Evolutionary conservation across 2,113 vertebrate species (phyloP), one percentile per base, ranked within the genome.

Genomic region (Penelope pileata): DNA sequence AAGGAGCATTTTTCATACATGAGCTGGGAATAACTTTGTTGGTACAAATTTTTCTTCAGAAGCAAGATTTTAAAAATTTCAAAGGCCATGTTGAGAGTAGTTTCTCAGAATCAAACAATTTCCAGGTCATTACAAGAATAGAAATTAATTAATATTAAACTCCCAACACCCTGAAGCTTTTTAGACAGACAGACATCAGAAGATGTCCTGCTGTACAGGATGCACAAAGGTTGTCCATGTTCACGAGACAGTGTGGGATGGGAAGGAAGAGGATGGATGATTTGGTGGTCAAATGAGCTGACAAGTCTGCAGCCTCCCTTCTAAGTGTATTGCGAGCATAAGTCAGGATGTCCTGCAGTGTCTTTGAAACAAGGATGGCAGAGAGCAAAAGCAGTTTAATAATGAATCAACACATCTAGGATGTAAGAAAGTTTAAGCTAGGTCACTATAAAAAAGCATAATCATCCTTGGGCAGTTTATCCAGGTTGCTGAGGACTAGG

Each of bases 61-160:
- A 79, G 9, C 0, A 4, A 76, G 64, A 77, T 77, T 77, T 76
- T 69, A 60, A 22, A 62, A 48, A 83, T 90, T 69, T 42, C 45
- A 74, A 85, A 86, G 64, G 68, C 73, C 64, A 83, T 18, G 62
- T 24, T 17, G 40, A 74, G 29, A 83, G 77, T 83, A 74, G 77
- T 70, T 29, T 80, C 48, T 80, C 73, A 69, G 36, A 66, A 43
- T 67, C 64, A 77, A 91, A 53, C 7, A 47, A 90, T 64, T 85
- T 29, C 53, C 21, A 58, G 22, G 21, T 87, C 29, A 73, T 79
- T 87, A 56, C 12, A 67, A 66, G 15, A 86, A 59, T 26, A 84
- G 29, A 80, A 81, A 86, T 81, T 81, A 83, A 77, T 84, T 79
- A 80, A 78, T 85, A 85, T 68, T 89, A 58, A 83, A 80, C 10